Evolutionary conservation across 1,140 invertebrate genomes (phyloP).

Genomic region (Tribolium madens): DNA sequence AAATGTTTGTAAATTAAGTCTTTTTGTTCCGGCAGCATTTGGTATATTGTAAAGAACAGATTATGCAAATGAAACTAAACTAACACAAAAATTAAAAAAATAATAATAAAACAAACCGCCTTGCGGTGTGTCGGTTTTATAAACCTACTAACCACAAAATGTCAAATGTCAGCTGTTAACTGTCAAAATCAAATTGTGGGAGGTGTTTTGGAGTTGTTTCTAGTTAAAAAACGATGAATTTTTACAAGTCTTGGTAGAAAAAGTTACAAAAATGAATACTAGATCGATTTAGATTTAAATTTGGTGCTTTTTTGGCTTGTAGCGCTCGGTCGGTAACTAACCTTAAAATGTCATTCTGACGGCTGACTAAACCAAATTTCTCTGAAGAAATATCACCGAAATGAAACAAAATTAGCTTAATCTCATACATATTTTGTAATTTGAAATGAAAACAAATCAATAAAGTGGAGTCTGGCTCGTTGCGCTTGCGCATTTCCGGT

Average conservation of each 20-base stretch:
- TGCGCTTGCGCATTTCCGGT: neutral
- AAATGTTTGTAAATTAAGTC: slow-evolving; percentile 35
- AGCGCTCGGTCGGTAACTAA: neutral
- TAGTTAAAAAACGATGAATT: neutral
- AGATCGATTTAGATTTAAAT: neutral
- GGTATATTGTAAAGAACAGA: neutral
- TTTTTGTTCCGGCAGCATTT: slow-evolving; percentile 19
- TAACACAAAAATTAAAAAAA: neutral
- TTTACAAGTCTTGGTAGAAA: neutral
- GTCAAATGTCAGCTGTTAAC: neutral
- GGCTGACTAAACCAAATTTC: neutral
- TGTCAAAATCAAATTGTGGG: neutral
- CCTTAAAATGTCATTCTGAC: neutral
- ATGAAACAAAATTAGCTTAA: neutral
- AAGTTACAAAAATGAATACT: neutral
- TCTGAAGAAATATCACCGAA: neutral
- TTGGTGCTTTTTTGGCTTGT: neutral
- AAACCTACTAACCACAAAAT: neutral
- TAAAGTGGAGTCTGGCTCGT: neutral
- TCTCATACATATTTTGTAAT: neutral
- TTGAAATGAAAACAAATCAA: slow-evolving; percentile 29
- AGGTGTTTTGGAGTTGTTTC: neutral
- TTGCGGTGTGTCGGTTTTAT: neutral
- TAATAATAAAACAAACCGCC: neutral
- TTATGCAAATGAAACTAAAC: neutral